Evolutionary conservation across 2,113 vertebrate species (phyloP), one percentile per base, ranked within the genome.

Genomic region (Thalassarche chlororhynchos): DNA sequence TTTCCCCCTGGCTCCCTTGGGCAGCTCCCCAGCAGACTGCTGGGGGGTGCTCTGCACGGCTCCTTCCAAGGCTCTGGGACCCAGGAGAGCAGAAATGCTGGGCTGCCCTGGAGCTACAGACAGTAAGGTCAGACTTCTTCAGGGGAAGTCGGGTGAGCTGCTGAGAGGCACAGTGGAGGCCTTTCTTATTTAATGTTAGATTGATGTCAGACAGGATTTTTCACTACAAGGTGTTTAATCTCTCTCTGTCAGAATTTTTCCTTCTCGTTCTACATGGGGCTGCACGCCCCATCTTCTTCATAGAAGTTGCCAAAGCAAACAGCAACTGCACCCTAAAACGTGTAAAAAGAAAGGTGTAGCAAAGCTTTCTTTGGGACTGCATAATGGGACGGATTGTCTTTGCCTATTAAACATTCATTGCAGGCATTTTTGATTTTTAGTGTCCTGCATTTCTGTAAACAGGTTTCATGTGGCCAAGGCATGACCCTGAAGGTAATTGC

Each of bases 381-480:
- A 24, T 69, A 75, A 29, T 23, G 58, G 71, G 95, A 80, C 40
- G 54, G 91, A 83, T 92, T 94, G 80, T 91, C 90, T 98, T 95
- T 96, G 70, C 68, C 75, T 83, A 31, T 57, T 96, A 40, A 92
- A 64, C 40, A 58, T 89, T 97, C 57, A 57, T 85, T 96, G 90
- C 93, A 95, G 71, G 58, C 51, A 69, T 93, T 97, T 98, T 93
- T 97, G 58, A 90, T 81, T 97, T 98, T 94, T 94, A 65, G 17
- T 81, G 55, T 94, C 80, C 68, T 49, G 11, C 69, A 88, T 97
- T 95, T 89, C 89, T 95, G 74, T 96, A 93, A 97, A 90, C 80
- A 90, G 88, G 34, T 96, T 98, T 98, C 87, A 66, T 38, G 88
- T 96, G 87, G 40, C 89, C 87, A 84, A 17, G 23, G 25, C 75